Evolutionary conservation across 2,113 vertebrate genomes (phyloP).

Genomic region (Bubo scandiacus): DNA sequence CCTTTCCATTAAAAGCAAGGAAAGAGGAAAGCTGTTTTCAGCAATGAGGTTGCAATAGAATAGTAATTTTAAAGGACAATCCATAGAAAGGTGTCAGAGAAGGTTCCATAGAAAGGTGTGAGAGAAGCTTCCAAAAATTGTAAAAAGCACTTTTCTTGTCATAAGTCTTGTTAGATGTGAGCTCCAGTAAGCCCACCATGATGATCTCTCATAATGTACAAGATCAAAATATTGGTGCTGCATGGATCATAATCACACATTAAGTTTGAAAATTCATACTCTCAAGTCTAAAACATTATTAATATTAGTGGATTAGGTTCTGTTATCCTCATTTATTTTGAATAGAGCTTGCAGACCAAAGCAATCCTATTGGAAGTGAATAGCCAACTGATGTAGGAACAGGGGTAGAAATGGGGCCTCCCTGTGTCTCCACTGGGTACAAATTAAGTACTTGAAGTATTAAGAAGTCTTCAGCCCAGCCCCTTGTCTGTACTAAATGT

Average conservation of each 20-base stretch:
- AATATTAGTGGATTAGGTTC: not conserved
- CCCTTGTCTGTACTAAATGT: not conserved
- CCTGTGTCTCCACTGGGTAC: not conserved
- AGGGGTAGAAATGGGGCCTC: not conserved
- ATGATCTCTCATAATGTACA: not conserved
- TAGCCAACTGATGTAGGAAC: not conserved
- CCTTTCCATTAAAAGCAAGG: not conserved
- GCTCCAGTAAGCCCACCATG: not conserved
- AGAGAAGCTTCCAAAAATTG: not conserved
- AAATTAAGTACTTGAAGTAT: not conserved
- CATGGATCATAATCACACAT: not conserved
- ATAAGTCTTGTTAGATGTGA: not conserved
- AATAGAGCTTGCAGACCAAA: not conserved
- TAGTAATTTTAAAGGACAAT: not conserved
- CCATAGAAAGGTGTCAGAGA: not conserved
- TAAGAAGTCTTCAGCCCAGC: not conserved
- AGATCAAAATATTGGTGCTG: not conserved
- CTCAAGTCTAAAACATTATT: not conserved
- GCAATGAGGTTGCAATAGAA: not conserved
- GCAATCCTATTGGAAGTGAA: not conserved
- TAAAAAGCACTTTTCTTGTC: not conserved
- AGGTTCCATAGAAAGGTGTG: not conserved
- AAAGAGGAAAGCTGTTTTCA: not conserved
- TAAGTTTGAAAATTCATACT: not conserved
- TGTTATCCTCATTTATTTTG: not conserved